Conservation (phyloP, 2,113 vertebrate genomes). For the Procavia capensis region DNA sequence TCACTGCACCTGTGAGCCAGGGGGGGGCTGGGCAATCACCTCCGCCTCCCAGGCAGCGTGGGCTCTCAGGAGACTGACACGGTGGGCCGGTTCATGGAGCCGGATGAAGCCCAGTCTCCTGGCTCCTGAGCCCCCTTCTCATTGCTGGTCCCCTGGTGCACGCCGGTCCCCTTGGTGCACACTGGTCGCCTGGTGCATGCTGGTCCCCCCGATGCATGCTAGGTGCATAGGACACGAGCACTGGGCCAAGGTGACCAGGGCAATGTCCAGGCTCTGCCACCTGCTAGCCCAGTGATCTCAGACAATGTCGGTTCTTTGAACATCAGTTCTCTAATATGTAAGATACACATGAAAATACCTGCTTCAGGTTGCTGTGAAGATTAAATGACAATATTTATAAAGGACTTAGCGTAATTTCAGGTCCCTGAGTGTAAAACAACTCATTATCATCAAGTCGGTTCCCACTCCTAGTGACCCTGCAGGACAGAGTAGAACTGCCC, state of each 20-base stretch:
- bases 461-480: too few relatives aligned
- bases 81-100: not conserved
- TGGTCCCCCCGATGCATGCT: too few relatives aligned
- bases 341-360: not conserved
- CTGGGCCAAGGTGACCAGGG: too few relatives aligned
- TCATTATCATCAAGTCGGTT: too few relatives aligned
- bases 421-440: not conserved
- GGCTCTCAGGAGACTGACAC: not conserved
- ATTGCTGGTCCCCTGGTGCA: not conserved
- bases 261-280: too few relatives aligned
- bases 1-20: accelerated
- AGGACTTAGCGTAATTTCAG: not conserved
- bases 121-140: not conserved
- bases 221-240: too few relatives aligned
- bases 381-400: accelerated
- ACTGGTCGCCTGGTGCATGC: not conserved
- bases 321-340: not conserved
- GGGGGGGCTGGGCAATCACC: accelerated
- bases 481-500: too few relatives aligned
- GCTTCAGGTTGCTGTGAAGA: too few relatives aligned
- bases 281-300: not conserved
- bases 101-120: not conserved
- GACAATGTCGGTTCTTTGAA: not conserved
- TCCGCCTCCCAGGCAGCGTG: accelerated
- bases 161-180: too few relatives aligned